phyloP scores from a whole-genome alignment of 2,797 vertebrate genomes.

The Odontamblyopus lacepedii region DNA sequence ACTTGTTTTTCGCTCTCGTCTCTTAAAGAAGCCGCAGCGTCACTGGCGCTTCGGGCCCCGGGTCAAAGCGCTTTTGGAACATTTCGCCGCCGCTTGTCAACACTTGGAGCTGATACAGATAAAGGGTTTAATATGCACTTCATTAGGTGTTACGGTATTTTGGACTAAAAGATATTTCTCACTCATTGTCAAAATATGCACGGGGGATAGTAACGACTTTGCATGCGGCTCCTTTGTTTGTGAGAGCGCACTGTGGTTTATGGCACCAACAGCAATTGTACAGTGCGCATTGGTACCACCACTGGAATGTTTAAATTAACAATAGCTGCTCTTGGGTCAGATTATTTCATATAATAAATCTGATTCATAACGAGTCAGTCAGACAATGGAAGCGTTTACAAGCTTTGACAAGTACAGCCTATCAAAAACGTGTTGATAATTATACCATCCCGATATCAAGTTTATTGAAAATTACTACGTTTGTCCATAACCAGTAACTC shows the following conservation, averaged over 20 bases:
- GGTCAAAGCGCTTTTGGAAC: conserved; percentile 15
- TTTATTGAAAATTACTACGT: not conserved
- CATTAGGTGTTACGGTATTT: conserved; percentile 14
- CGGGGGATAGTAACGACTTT: not conserved
- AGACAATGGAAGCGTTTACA: not conserved
- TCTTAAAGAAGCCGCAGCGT: conserved; percentile 81
- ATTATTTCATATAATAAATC: not conserved
- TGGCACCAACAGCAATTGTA: not conserved
- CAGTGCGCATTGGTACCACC: not conserved
- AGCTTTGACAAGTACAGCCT: not conserved
- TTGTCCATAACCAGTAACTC: not conserved
- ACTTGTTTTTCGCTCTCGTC: conserved; percentile 60
- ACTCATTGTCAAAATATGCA: not conserved
- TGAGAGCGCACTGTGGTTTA: not conserved
- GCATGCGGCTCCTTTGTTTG: conserved; percentile 4
- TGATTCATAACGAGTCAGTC: not conserved
- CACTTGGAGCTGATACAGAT: conserved; percentile 11
- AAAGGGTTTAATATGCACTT: conserved; percentile 21
- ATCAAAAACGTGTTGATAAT: not conserved
- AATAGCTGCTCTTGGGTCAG: not conserved
- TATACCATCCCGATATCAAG: not conserved
- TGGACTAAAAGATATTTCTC: not conserved
- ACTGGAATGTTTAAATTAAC: too few relatives aligned
- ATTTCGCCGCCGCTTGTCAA: conserved; percentile 1
- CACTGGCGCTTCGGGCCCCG: conserved; percentile 12